These are phyloP conservation scores for Cheilosia pagana DNA, from an alignment of 2,888 invertebrate genomes.

Conservation along the genomic window DNA sequence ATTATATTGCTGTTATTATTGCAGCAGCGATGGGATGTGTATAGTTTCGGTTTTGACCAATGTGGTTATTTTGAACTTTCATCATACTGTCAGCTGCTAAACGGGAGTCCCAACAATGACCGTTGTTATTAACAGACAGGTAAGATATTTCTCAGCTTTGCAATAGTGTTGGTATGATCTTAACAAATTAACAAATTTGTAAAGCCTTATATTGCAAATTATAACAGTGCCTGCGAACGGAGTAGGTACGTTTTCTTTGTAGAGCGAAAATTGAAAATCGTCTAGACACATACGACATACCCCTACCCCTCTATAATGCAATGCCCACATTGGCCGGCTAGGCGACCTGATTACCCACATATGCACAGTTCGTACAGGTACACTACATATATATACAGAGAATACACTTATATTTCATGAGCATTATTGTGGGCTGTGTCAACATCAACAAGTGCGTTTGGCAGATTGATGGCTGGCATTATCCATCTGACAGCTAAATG, in stretches of 20 bases:
- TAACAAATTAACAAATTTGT: neutral
- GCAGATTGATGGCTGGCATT: too few species aligned
- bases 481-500: neutral
- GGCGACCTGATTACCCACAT: neutral
- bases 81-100: slow-evolving; percentile 3
- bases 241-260: too few species aligned
- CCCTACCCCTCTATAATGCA: too few species aligned
- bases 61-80: slow-evolving; percentile 20
- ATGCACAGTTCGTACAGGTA: neutral
- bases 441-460: too few species aligned
- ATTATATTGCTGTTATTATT: slow-evolving; percentile 41
- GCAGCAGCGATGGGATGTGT: slow-evolving; percentile 28
- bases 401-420: too few species aligned
- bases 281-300: too few species aligned
- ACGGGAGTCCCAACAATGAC: neutral
- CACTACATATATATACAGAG: too few species aligned
- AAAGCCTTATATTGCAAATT: neutral
- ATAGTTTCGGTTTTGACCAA: slow-evolving; percentile 3
- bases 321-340: neutral
- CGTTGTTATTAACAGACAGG: slow-evolving; percentile 19
- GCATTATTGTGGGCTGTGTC: too few species aligned
- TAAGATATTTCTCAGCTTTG: neutral
- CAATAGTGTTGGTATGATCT: neutral
- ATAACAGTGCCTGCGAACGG: too few species aligned
- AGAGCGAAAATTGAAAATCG: too few species aligned